phyloP scores from a whole-genome alignment of 2,113 vertebrate genomes.

The Pyrgilauda ruficollis region DNA sequence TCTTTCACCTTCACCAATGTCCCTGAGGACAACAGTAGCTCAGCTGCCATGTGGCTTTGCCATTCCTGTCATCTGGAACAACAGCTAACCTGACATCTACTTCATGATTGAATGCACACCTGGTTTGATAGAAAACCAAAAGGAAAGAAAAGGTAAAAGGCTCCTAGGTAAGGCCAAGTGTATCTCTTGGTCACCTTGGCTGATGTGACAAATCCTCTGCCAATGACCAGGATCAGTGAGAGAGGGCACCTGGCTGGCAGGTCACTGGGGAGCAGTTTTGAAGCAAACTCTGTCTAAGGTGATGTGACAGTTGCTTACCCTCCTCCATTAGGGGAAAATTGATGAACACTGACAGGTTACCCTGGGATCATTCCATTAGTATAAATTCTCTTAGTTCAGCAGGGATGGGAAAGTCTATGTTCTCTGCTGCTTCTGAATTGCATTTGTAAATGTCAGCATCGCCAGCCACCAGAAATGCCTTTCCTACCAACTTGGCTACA shows the following conservation, averaged over 20 bases:
- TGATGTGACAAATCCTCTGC: background rate
- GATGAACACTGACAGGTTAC: constrained; percentile 33
- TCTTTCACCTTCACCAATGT: background rate
- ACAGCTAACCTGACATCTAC: background rate
- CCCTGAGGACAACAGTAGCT: constrained; percentile 40
- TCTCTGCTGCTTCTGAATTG: background rate
- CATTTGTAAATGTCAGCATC: background rate
- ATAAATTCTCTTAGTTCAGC: background rate
- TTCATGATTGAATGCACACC: constrained; percentile 11
- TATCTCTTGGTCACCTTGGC: background rate
- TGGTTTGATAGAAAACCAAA: constrained; percentile 32
- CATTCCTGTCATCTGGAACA: constrained; percentile 33
- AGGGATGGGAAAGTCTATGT: background rate
- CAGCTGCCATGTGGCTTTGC: constrained; percentile 12
- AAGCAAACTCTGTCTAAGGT: background rate
- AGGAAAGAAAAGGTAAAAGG: background rate
- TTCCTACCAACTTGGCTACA: background rate
- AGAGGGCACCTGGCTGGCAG: background rate
- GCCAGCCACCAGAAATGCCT: background rate
- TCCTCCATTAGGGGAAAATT: constrained; percentile 25
- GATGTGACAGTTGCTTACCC: background rate
- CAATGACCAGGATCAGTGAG: background rate
- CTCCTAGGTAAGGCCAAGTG: constrained; percentile 1
- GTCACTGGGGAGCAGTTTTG: background rate
- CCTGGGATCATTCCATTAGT: constrained; percentile 10